phyloP scores from a whole-genome alignment of 1,140 invertebrate species.

The Hyles euphorbiae region DNA sequence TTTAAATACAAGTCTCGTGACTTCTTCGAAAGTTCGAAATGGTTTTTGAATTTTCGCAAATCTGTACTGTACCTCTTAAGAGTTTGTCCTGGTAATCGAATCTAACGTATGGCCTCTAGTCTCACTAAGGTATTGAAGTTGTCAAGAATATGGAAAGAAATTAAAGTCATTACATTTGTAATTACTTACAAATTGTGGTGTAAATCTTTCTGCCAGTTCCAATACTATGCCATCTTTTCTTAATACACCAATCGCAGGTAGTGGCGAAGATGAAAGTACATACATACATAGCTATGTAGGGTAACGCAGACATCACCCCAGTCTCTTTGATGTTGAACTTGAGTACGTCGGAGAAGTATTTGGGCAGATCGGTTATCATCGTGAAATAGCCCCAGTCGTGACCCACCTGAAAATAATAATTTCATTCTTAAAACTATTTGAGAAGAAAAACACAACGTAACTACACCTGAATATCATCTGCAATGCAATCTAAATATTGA shows the following conservation, averaged over 20 bases:
- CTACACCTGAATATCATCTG: no score
- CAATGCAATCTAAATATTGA: no score
- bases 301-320: conserved; percentile 81
- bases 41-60: no score
- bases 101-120: no score
- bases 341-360: conserved; percentile 92
- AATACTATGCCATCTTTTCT: conserved; percentile 75
- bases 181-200: conserved; percentile 79
- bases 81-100: no score
- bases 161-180: background rate
- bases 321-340: conserved; percentile 87
- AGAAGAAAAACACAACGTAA: no score
- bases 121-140: no score
- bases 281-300: conserved; percentile 84
- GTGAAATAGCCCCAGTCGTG: conserved; percentile 97
- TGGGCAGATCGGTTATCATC: conserved; percentile 92
- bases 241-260: conserved; percentile 80
- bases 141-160: no score
- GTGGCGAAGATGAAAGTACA: conserved; percentile 79
- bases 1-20: no score
- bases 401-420: conserved; percentile 69
- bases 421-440: no score
- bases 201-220: conserved; percentile 83
- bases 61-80: no score
- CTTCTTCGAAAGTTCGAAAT: no score